These are phyloP conservation scores for Styela clava DNA, from an alignment of 23 tunicate genomes.

Conservation along the genomic window DNA sequence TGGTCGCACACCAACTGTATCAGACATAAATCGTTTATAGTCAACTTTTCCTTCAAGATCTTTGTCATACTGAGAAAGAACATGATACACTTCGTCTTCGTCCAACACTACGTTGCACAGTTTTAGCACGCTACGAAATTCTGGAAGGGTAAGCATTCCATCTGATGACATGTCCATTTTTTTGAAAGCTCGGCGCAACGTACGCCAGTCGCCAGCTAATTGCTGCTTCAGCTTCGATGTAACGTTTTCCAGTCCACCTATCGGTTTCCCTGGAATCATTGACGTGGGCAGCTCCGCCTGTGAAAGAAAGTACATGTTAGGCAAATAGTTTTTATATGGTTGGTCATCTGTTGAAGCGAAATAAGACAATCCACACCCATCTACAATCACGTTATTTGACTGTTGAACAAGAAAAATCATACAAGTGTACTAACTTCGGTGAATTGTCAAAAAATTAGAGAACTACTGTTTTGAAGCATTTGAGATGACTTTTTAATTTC, in stretches of 20 bases:
- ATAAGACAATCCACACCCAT: too few species aligned
- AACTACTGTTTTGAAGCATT: too few species aligned
- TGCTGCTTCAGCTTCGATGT: constrained; percentile 79
- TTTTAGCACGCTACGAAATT: constrained; percentile 87
- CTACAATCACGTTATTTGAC: too few species aligned
- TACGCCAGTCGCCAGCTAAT: constrained; percentile 92
- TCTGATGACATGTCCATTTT: constrained; percentile 88
- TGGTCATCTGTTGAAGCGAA: too few species aligned
- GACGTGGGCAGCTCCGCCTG: constrained; percentile 60
- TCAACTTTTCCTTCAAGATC: constrained; percentile 69
- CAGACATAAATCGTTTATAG: constrained; percentile 70
- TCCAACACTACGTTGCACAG: constrained; percentile 91
- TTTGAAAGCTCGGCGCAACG: constrained; percentile 80
- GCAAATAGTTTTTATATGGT: too few species aligned
- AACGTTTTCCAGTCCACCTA: constrained; percentile 62
- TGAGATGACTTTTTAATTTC: too few species aligned
- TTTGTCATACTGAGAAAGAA: constrained; percentile 82
- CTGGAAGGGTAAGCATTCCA: constrained; percentile 91
- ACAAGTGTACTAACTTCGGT: too few species aligned
- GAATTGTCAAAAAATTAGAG: too few species aligned
- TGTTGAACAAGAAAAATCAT: too few species aligned
- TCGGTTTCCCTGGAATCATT: constrained; percentile 50
- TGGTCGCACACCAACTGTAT: constrained; percentile 44
- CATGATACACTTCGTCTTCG: constrained; percentile 96
- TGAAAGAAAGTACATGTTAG: not conserved